Evolutionary conservation across 2,113 vertebrate genomes (phyloP), one percentile per base, ranked within the genome.

Genomic region (Paratilapia polleni): DNA sequence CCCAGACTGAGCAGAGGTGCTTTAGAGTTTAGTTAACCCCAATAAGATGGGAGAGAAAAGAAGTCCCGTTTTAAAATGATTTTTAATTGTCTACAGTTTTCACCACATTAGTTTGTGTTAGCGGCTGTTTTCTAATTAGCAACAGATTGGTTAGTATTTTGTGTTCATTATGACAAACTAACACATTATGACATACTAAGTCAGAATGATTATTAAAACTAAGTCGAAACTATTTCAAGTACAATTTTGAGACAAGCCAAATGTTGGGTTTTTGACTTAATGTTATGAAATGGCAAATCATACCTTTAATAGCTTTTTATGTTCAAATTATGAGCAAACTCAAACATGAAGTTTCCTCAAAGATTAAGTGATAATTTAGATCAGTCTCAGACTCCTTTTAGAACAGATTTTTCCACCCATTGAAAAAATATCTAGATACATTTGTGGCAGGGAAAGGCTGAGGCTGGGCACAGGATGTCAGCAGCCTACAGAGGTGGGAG

Each of bases 201-300:
- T 12, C 43, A 20, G 14, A 0, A 0, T 26, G 36, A 12, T 63
- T 26, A 70, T 4, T 17, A 19, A 19, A 1, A 20, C 1, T 20
- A 49, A 20, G 9, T 3, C 0, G 5, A 70, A 66, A 64, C 6
- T 13, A 14, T 2, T 0, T 13, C 20, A 41, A 2, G 7, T 24
- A n/a, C 14, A 64, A 66, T 8, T 66, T 66, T 41, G 22, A 66
- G 10, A 66, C n/a, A 26, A 26, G 63, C 38, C 38, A 14, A 43
- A 14, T 1, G 62, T 0, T 20, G 0, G 2, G 12, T 4, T 41
- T 41, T 41, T 64, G 12, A 41, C 36, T 20, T 22, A 64, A 4
- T 13, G 1, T 4, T 13, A 43, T 13, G 62, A 38, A 20, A 11
- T 14, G 0, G 62, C 12, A 22, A 15, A 64, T 22, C 62, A 15